These are phyloP conservation scores for Phycodurus eques DNA, from an alignment of 2,113 vertebrate genomes.

Conservation along the genomic window DNA sequence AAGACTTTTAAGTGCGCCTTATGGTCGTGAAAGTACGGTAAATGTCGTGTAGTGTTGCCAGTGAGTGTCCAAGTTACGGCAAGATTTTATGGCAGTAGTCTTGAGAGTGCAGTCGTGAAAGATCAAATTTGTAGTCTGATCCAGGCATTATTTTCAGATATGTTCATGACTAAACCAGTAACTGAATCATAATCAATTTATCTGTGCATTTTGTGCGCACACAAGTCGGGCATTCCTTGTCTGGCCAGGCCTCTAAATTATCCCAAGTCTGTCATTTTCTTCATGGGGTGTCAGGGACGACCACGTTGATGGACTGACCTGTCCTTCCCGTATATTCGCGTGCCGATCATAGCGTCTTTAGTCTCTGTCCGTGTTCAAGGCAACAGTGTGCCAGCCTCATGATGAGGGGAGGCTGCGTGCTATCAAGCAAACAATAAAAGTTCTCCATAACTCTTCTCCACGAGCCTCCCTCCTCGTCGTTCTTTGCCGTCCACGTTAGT, in stretches of 20 bases:
- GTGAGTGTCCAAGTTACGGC: no score
- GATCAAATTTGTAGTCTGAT: no score
- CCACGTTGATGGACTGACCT: slow-evolving; percentile 41
- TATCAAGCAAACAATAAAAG: slow-evolving; percentile 34
- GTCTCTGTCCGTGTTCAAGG: slow-evolving; percentile 67
- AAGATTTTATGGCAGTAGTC: no score
- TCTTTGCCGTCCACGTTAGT: slow-evolving; percentile 8
- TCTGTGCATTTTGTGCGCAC: no score
- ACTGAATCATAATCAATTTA: no score
- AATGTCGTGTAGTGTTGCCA: no score
- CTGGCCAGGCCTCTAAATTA: slow-evolving; percentile 9
- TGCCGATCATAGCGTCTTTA: slow-evolving; percentile 57
- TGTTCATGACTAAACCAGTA: no score
- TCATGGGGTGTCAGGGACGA: slow-evolving; percentile 31
- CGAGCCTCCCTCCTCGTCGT: neutral
- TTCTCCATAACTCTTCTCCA: slow-evolving; percentile 49
- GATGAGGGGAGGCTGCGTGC: slow-evolving; percentile 23
- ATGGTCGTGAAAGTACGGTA: no score
- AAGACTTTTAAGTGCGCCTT: no score
- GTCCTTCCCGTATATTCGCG: slow-evolving; percentile 39
- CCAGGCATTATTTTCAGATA: no score
- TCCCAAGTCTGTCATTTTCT: slow-evolving; percentile 25
- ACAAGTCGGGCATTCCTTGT: neutral
- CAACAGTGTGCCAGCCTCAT: slow-evolving; percentile 35
- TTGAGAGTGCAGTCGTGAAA: no score